Evolutionary conservation across 92 coral and sea anemone species (phyloP), one percentile per base, ranked within the genome.

Genomic region (Galaxea fascicularis): DNA sequence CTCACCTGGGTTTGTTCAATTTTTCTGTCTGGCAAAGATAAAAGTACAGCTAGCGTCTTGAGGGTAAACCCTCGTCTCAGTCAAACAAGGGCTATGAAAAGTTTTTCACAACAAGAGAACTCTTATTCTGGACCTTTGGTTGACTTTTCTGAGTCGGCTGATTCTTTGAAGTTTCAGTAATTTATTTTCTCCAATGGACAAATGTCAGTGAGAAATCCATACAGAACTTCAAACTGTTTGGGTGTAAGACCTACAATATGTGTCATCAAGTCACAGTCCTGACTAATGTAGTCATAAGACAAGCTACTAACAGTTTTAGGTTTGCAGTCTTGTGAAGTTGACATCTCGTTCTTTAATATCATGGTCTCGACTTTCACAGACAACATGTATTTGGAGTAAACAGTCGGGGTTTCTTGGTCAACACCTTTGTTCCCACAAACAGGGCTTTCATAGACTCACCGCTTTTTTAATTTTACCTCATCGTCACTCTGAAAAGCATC

Each of bases 341-440:
- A 56, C 52, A 76, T 52, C 77, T 82, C 59, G 59, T 89, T 89
- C 64, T 65, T 46, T 28, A 85, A 21, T 35, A 90, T 85, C 84
- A 90, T 65, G 56, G 82, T 85, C 31, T 90, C 93, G 39, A 85
- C 79, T 79, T 79, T 90, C 14, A 74, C 81, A 28, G 93, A 54
- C 90, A 79, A 80, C 87, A 71, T 79, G 56, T 90, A 82, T 66
- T 85, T 85, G 35, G 85, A 80, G 71, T 84, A 79, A 24, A 77
- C 89, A 49, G 93, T 63, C 71, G 58, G 82, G 63, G 71, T 28
- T 56, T 59, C 82, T 25, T 58, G 82, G 54, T 73, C 78, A 46
- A 41, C 47, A 46, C 46, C 82, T 58, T 52, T 74, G n/a, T 74
- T 25, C 24, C 79, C 79, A 74, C 65, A 74, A 69, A 60, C 66